These are phyloP conservation scores for Bradypus variegatus DNA, from an alignment of 2,797 vertebrate genomes.

Conservation along the genomic window DNA sequence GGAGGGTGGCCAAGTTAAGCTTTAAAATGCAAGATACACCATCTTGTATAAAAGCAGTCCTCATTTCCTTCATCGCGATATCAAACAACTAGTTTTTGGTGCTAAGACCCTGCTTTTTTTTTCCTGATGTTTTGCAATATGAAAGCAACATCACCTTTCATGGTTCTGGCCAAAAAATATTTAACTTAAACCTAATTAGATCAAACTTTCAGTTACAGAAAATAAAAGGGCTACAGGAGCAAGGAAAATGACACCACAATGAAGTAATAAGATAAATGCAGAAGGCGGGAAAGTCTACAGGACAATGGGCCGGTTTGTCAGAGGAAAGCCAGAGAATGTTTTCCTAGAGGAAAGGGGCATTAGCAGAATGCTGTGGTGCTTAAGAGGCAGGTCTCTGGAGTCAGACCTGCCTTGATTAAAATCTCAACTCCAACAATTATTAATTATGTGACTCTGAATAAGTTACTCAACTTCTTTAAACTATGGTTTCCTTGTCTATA, in stretches of 20 bases:
- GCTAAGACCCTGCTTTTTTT: neutral
- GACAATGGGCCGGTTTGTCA: neutral
- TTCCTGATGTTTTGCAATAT: neutral
- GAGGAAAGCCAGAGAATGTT: neutral
- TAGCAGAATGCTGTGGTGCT: neutral
- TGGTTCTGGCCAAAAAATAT: neutral
- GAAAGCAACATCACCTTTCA: constrained; percentile 10
- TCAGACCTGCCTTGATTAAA: neutral
- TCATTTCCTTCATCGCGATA: neutral
- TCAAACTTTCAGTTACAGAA: neutral
- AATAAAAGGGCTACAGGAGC: neutral
- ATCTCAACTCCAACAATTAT: neutral
- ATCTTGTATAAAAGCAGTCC: neutral
- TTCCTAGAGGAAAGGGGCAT: neutral
- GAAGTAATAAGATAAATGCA: neutral
- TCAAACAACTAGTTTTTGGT: neutral
- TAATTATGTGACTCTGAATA: neutral
- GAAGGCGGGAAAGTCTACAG: neutral
- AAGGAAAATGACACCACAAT: neutral
- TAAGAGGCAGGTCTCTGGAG: neutral
- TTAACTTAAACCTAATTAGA: neutral
- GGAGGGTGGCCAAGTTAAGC: neutral
- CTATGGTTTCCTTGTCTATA: neutral
- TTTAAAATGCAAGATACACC: neutral
- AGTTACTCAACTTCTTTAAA: neutral